Base-by-base conservation (phyloP, 2,113 vertebrate genomes). In the Meleagris gallopavo region DNA sequence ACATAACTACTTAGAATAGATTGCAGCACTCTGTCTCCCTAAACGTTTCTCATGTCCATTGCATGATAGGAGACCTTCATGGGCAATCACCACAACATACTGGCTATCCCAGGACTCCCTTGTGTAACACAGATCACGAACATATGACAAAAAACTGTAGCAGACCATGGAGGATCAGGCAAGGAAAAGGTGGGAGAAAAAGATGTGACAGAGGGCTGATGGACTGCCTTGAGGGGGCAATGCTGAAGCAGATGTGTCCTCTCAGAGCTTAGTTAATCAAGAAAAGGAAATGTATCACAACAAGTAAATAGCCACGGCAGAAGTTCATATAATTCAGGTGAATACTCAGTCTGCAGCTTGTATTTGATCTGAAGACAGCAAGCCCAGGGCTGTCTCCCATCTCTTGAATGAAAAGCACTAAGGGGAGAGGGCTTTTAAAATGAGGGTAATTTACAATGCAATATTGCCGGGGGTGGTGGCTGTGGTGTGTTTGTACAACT, bases 371-470 rank as follows among this genome's bases (percentile, higher is more conserved):
- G 94, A 93, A 90, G 94, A 86, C 88, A 92, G 93, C 50, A 84
- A 95, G 93, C 88, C 88, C 93, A 91, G 76, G 94, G 92, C 94
- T 90, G 90, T 77, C 89, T 93, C 86, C 93, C 73, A 79, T 93
- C 90, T 90, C 88, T 83, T 88, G 88, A 94, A 95, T 88, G 76
- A 96, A 95, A 95, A 95, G 88, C 86, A 66, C 88, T 91, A 75
- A 93, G 93, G 86, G 83, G 77, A 96, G 65, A 93, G 83, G 90
- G 88, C 83, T 95, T 95, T 94, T 96, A 93, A 95, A 96, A 79
- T 83, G 92, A 83, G 88, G 80, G 94, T 82, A 96, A 96, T 97
- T 96, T 95, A 95, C 96, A 96, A 86, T 86, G 94, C 92, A 90
- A 24, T 95, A 96, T 94, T 96, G 94, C 86, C 77, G 58, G 85